Evolutionary conservation across 1,140 invertebrate species (phyloP), one percentile per base, ranked within the genome.

Genomic region (Drosophila mayri): DNA sequence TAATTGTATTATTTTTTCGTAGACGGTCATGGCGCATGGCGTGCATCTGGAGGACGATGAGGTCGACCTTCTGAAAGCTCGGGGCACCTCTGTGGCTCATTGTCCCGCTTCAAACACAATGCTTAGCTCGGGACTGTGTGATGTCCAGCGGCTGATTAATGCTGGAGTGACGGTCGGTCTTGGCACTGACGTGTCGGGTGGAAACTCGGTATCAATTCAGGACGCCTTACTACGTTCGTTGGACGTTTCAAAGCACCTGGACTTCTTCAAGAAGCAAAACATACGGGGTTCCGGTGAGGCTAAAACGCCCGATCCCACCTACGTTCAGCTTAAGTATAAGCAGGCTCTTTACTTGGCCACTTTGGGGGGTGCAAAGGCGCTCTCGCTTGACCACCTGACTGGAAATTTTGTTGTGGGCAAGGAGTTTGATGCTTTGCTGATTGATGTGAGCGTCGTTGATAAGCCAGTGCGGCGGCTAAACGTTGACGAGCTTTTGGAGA

Each of bases 101-200:
- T 99, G 98, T 92, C 97, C 98, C 1, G 95, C 95, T 44, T 98
- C 97, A 9, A 99, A 99, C 92, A 96, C 95, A 9, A 95, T 95
- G 80, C 93, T 98, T n/a, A 94, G 94, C 81, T 98, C 97, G 64
- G 98, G 98, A 0, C 82, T 98, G 0, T 98, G 97, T 84, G 95
- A 98, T 88, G 95, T 97, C 0, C 93, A 94, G 63, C 94, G 94
- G 62, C 85, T 98, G 5, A 90, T 95, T 40, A 87, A 95, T 20
- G 91, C 93, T 49, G 95, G 95, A 0, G 85, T 98, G 7, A 96
- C 95, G 90, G 94, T 98, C 58, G 97, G 97, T 22, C 94, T 99
- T 28, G 98, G 97, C 76, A 97, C 97, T 96, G 97, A 99, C 93
- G 95, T 98, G 38, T 94, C 97, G 4, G 98, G 96, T 14, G 97